Base-by-base conservation (phyloP, 2,888 invertebrate genomes). In the Mesochorus sp. region DNA sequence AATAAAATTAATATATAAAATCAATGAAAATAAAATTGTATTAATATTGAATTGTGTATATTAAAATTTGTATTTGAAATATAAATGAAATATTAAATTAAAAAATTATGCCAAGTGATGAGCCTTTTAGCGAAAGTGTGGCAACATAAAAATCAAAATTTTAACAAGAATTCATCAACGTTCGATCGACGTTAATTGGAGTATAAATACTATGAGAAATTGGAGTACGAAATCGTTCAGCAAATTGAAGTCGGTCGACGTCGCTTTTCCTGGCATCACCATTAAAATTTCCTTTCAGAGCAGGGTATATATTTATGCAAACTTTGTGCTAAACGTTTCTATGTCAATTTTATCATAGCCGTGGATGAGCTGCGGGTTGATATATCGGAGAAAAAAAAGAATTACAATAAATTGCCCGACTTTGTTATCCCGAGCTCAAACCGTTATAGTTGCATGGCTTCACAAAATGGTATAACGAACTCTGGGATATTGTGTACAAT, bases 391-490 rank as follows among this genome's bases (percentile, higher is more conserved):
- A 14, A 42, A 8, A 31, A 31, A 31, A 31, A 31, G 6, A 31
- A 31, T 1, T 14, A 5, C 5, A 3, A 26, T 26, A 26, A 49
- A 26, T 49, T 24, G 10, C 10, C 1, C 0, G 4, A 12, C 12
- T 6, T 12, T 12, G 1, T 28, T 6, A 5, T 51, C 1, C 26
- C 17, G n/a, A 55, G 10, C 17, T 37, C 10, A 39, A 57, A 17
- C 10, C 39, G 2, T 5, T 57, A 4, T 1, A 0, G 5, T 57
- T 3, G 10, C 0, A 6, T 14, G 6, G 62, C 17, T 21, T 10
- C 14, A 24, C n/a, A 47, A 55, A 64, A 47, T 57, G 3, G n/a
- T 55, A 47, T 34, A 55, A 64, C 34, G 26, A 34, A 14, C 14
- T 17, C n/a, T 28, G 53, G 8, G 49, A 47, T 5, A n/a, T n/a